Percentiles rank a stretch among this genome's conserved stretches.
Evolutionary conservation across 2,888 invertebrate genomes (phyloP).

Genomic region (Thecophora atra): DNA sequence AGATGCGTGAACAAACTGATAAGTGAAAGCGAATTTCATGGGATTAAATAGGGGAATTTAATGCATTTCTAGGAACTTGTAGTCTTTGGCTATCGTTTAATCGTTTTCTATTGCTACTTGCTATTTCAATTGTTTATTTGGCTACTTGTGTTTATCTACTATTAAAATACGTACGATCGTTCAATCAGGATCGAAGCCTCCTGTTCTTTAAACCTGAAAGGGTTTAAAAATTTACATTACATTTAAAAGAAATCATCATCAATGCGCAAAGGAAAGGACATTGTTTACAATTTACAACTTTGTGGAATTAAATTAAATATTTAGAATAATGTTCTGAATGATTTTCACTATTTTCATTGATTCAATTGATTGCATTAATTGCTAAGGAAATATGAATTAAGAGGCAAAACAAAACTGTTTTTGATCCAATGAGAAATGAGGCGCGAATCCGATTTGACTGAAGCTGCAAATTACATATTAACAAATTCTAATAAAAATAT

Average conservation of each 20-base stretch:
- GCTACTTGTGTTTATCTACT: slow-evolving; percentile 5
- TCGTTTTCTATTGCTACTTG: background rate
- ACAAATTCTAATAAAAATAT: background rate
- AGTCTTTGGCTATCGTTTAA: too few species aligned
- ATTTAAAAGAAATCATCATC: background rate
- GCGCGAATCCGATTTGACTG: too few species aligned
- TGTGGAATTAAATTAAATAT: too few species aligned
- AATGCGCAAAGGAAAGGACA: background rate
- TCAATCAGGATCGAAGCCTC: slow-evolving; percentile 67
- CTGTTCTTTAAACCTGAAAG: slow-evolving; percentile 67
- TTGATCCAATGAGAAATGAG: background rate
- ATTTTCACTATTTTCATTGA: too few species aligned
- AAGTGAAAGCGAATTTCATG: too few species aligned
- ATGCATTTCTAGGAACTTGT: too few species aligned
- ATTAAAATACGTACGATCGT: slow-evolving; percentile 65
- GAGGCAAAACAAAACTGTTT: background rate
- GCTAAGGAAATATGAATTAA: background rate
- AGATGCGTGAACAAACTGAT: too few species aligned
- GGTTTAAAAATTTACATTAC: slow-evolving; percentile 48
- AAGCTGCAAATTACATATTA: too few species aligned
- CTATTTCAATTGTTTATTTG: slow-evolving; percentile 9
- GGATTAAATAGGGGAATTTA: too few species aligned
- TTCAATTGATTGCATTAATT: too few species aligned
- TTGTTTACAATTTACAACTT: background rate
- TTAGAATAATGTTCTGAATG: too few species aligned